phyloP scores from a whole-genome alignment of 2,113 vertebrate genomes.

The Anser brachyrhynchus region DNA sequence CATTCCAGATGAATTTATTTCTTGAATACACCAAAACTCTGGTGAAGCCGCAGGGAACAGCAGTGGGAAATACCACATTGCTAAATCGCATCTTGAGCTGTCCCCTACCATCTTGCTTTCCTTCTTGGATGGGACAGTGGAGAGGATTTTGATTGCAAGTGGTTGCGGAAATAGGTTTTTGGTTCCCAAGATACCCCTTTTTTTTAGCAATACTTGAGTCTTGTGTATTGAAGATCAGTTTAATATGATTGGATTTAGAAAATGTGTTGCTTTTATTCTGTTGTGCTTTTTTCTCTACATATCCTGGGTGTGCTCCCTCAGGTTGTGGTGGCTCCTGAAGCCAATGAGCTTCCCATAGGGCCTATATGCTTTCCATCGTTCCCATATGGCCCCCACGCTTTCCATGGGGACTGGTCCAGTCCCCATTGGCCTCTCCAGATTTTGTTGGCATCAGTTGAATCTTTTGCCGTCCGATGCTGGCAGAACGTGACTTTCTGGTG shows the following conservation, averaged over 20 bases:
- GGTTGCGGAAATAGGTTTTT: neutral
- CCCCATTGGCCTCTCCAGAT: neutral
- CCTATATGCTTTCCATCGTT: neutral
- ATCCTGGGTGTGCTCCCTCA: neutral
- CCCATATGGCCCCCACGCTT: neutral
- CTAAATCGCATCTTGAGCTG: neutral
- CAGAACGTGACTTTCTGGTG: neutral
- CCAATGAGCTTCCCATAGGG: neutral
- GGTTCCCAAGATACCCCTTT: neutral
- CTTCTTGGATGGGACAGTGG: neutral
- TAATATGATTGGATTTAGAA: neutral
- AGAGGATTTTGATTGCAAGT: neutral
- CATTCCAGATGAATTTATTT: neutral
- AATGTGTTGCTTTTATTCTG: neutral
- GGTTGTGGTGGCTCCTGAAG: neutral
- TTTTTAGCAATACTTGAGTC: too few species aligned
- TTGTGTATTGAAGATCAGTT: neutral
- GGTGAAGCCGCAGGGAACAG: neutral
- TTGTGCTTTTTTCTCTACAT: fast-evolving
- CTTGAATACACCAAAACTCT: neutral
- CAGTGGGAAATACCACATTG: neutral
- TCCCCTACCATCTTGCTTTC: neutral
- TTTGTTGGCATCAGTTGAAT: neutral
- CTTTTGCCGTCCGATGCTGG: neutral
- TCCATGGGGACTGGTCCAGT: neutral